Percentiles rank a stretch among this genome's conserved stretches.
Evolutionary conservation across 2,888 invertebrate genomes (phyloP).

Genomic region (Megastigmus dorsalis): DNA sequence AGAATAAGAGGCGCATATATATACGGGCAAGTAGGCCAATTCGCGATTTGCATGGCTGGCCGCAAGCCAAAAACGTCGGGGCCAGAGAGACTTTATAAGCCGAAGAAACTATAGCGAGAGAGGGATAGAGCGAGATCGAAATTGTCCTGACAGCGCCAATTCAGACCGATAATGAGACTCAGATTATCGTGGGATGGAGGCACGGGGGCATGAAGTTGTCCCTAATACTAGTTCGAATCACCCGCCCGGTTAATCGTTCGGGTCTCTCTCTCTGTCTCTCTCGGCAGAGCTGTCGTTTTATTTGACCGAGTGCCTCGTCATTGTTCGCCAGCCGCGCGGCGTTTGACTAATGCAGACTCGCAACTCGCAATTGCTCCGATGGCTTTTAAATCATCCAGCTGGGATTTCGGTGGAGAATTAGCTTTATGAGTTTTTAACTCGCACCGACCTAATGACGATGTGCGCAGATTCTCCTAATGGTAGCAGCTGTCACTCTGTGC

Average conservation of each 20-base stretch:
- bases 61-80: slow-evolving; percentile 47
- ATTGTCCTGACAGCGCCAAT: slow-evolving; percentile 61
- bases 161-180: slow-evolving; percentile 61
- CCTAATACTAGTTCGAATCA: slow-evolving; percentile 54
- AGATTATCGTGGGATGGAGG: slow-evolving; percentile 65
- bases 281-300: slow-evolving; percentile 13
- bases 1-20: slow-evolving; percentile 45
- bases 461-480: too few species aligned
- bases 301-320: slow-evolving; percentile 15
- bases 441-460: too few species aligned
- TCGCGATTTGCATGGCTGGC: slow-evolving; percentile 52
- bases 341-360: background rate
- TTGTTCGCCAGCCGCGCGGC: too few species aligned
- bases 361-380: background rate
- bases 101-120: too few species aligned
- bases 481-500: too few species aligned
- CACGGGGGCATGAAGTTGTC: slow-evolving; percentile 39
- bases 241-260: slow-evolving; percentile 8
- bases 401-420: background rate
- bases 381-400: slow-evolving; percentile 30
- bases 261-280: background rate
- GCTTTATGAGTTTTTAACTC: background rate
- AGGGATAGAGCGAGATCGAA: slow-evolving; percentile 50
- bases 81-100: too few species aligned
- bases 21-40: slow-evolving; percentile 53